Evolutionary conservation across 2,113 vertebrate genomes (phyloP).

Genomic region (Jaculus jaculus): DNA sequence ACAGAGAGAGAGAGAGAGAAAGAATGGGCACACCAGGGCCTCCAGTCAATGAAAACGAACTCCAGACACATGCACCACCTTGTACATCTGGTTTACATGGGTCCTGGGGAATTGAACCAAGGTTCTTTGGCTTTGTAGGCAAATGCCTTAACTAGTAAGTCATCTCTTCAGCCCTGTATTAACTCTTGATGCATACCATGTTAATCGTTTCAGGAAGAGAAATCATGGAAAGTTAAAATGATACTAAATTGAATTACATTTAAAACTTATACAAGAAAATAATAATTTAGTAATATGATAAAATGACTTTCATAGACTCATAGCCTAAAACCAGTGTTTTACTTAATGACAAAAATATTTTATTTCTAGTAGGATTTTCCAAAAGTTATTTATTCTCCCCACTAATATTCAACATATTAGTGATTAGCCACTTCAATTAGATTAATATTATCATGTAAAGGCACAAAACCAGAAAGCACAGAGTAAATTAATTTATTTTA

Average conservation of each 20-base stretch:
- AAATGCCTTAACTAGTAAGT: too few relatives aligned
- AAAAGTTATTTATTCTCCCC: background rate
- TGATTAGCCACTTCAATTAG: background rate
- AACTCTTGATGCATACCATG: background rate
- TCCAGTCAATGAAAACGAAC: too few relatives aligned
- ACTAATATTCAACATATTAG: background rate
- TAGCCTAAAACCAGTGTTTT: background rate
- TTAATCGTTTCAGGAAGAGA: background rate
- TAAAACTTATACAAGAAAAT: background rate
- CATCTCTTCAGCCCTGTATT: too few relatives aligned
- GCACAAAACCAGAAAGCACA: background rate
- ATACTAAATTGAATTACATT: background rate
- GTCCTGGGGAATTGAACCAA: too few relatives aligned
- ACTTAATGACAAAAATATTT: background rate
- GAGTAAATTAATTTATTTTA: background rate
- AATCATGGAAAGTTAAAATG: background rate
- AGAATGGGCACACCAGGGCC: too few relatives aligned
- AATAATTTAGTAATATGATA: background rate
- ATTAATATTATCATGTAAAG: background rate
- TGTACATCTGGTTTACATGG: too few relatives aligned
- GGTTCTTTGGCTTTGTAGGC: too few relatives aligned
- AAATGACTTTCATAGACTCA: background rate
- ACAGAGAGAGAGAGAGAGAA: too few relatives aligned
- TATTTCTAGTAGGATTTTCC: background rate
- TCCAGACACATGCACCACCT: too few relatives aligned